Evolutionary conservation across 2,797 vertebrate species (phyloP).

Genomic region (Semaprochilodus insignis): DNA sequence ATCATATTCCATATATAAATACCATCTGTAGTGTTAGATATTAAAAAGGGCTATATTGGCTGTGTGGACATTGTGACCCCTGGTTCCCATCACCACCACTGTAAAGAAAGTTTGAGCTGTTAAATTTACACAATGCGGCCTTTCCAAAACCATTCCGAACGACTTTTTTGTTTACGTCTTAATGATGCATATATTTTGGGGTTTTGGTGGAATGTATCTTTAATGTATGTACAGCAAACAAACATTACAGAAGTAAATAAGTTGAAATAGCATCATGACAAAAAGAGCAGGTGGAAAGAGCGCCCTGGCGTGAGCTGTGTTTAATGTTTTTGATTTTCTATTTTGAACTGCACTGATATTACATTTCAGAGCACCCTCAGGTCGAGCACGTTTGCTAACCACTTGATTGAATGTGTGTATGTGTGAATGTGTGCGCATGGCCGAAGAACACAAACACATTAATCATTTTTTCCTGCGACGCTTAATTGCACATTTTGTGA

Average conservation of each 20-base stretch:
- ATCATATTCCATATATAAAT: too few relatives aligned
- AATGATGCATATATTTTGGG: too few relatives aligned
- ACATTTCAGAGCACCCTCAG: not conserved
- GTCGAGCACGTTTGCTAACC: not conserved
- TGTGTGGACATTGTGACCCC: too few relatives aligned
- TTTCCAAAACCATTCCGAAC: too few relatives aligned
- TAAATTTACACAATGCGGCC: too few relatives aligned
- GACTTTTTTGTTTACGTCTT: too few relatives aligned
- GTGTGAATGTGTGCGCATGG: not conserved
- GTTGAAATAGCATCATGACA: not conserved
- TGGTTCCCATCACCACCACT: too few relatives aligned
- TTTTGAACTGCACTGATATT: not conserved
- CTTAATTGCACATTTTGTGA: not conserved
- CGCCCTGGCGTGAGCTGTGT: not conserved
- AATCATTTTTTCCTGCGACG: not conserved
- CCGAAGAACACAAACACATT: not conserved
- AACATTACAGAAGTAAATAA: not conserved
- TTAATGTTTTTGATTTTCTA: not conserved
- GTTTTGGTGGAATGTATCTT: not conserved
- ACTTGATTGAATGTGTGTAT: not conserved
- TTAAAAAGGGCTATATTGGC: too few relatives aligned
- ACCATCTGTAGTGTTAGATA: too few relatives aligned
- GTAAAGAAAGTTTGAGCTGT: too few relatives aligned
- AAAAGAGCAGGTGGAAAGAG: not conserved
- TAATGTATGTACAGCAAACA: not conserved